Percentiles rank a stretch among this genome's conserved stretches.
Conservation (phyloP, 2,888 invertebrate genomes). For the Anagyrus pseudococci region DNA sequence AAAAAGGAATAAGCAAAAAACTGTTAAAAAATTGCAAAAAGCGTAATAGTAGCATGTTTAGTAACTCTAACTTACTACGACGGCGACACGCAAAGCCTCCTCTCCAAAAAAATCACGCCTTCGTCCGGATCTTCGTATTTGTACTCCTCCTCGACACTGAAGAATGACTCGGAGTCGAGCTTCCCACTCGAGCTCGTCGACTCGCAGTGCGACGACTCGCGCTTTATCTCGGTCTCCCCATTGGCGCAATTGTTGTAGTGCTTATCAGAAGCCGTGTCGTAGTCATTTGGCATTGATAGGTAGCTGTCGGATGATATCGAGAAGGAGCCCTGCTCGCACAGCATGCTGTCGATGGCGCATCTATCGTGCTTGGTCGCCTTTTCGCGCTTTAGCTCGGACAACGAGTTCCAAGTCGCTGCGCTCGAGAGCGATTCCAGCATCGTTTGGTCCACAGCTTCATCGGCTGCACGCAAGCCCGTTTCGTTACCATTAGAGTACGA, state of each 20-base stretch:
- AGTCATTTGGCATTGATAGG: neutral
- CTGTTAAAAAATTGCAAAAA: too few relatives aligned
- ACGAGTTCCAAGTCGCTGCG: neutral
- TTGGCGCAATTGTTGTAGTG: neutral
- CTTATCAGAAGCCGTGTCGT: neutral
- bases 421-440: too few relatives aligned
- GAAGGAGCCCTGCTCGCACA: slow-evolving; percentile 14
- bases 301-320: neutral
- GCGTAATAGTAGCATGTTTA: too few relatives aligned
- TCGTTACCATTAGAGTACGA: too few relatives aligned
- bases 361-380: neutral
- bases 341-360: slow-evolving; percentile 9
- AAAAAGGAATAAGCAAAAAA: neutral
- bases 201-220: too few relatives aligned
- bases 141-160: slow-evolving; percentile 75
- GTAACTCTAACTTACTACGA: slow-evolving; percentile 65
- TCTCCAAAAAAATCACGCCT: slow-evolving; percentile 74
- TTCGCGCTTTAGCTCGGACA: neutral
- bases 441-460: too few relatives aligned
- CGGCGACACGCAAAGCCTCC: slow-evolving; percentile 66
- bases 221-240: neutral
- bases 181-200: neutral
- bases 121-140: slow-evolving; percentile 77
- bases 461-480: neutral
- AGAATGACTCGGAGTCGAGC: slow-evolving; percentile 56